Evolutionary conservation across 2,113 vertebrate species (phyloP).

Genomic region (Rhabdomys dilectus): DNA sequence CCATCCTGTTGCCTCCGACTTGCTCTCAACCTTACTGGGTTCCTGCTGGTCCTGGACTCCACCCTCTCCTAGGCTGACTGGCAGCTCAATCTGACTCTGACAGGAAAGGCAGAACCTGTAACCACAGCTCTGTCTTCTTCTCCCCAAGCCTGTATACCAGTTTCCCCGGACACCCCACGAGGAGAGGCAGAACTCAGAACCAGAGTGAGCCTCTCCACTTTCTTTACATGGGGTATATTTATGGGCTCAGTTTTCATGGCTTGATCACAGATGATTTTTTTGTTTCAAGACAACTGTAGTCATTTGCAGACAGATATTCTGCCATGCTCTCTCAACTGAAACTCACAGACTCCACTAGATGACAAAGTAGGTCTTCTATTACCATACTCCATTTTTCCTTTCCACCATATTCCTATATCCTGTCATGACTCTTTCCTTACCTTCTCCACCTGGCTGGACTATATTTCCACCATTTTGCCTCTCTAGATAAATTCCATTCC

Average conservation of each 20-base stretch:
- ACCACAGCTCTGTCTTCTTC: too few relatives aligned
- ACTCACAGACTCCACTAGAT: not conserved
- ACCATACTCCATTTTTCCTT: not conserved
- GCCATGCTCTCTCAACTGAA: not conserved
- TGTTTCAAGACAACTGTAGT: not conserved
- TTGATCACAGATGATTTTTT: not conserved
- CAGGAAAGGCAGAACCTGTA: too few relatives aligned
- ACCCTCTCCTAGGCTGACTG: too few relatives aligned
- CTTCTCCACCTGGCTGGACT: not conserved
- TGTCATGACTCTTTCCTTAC: not conserved
- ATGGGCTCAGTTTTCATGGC: not conserved
- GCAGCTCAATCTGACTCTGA: too few relatives aligned
- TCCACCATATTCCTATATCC: fast-evolving
- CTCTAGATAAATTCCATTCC: not conserved
- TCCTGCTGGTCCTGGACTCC: too few relatives aligned
- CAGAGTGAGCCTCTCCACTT: not conserved
- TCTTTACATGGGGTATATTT: not conserved
- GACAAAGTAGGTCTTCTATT: not conserved
- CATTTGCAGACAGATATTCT: not conserved
- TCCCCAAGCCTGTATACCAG: too few relatives aligned
- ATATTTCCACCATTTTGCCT: not conserved
- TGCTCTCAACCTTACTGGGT: too few relatives aligned
- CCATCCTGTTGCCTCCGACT: too few relatives aligned
- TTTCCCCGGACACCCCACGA: too few relatives aligned
- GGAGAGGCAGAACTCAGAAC: too few relatives aligned